Base-by-base conservation (phyloP, 2,113 vertebrate genomes). In the Tympanuchus pallidicinctus region DNA sequence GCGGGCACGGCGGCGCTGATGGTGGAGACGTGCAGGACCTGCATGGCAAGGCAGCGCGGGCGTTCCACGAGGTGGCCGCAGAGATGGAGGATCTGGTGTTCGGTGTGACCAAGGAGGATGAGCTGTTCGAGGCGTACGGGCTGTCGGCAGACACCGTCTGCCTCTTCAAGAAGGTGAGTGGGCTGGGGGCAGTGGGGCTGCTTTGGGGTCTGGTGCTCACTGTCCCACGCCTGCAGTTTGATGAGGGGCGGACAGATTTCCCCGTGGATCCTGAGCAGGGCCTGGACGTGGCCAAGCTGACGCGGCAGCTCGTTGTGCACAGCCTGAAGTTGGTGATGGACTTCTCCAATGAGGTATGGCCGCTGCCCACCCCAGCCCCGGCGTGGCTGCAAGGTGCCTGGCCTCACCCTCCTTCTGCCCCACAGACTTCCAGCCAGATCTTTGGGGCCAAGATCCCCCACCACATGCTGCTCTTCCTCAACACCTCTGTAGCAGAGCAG, bases 381-480 rank as follows among this genome's bases (percentile, higher is more conserved):
- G 0, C 0, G 0, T 6, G 40, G 48, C 18, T 4, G 1, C 13
- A 10, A 6, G 54, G 30, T 1, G 13, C n/a, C 32, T 1, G 1
- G 20, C 19, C n/a, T 84, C 66, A 94, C 28, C 14, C 5, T 65
- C 24, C 14, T 79, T 13, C 14, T 32, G 22, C 13, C 25, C 57
- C 42, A 5, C 90, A 99, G 99, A 98, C 95, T 1, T 97, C 98
- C 9, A 81, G 96, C 1, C 97, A 96, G 94, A 99, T 99, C 92
- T 99, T 99, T 8, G 32, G 61, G 15, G 98, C 98, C 40, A 98
- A 92, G 72, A 96, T 99, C 82, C 97, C 82, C 12, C 97, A 98
- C 67, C 99, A 99, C 95, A 95, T 98, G 90, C 97, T 99, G 94
- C 98, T 99, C 47, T 99, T 99, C 91, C 90, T 99, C 94, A 99